These are phyloP conservation scores for Chaetophractus vellerosus DNA, from an alignment of 2,797 vertebrate species.

Conservation along the genomic window DNA sequence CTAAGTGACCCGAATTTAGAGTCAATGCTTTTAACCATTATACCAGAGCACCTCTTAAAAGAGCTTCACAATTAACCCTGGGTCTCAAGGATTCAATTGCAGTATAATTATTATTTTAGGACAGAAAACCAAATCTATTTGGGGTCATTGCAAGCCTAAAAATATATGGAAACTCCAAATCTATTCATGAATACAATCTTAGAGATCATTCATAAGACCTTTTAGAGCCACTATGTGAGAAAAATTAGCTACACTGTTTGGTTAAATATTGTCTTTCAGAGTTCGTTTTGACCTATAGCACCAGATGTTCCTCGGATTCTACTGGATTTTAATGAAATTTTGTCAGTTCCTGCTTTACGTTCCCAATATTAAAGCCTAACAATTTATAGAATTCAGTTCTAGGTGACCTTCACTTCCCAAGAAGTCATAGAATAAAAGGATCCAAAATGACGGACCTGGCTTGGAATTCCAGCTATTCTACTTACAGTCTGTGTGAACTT, in stretches of 20 bases:
- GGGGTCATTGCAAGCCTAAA: slow-evolving; percentile 26
- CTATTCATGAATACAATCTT: neutral
- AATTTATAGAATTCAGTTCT: slow-evolving; percentile 40
- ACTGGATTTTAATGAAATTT: slow-evolving; percentile 8
- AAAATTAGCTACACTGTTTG: neutral
- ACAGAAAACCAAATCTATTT: slow-evolving; percentile 27
- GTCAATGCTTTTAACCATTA: neutral
- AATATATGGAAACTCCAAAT: neutral
- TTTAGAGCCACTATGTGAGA: neutral
- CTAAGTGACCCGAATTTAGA: neutral
- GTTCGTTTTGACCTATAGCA: neutral
- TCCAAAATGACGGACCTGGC: neutral
- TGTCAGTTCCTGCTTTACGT: neutral
- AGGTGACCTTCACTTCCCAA: slow-evolving; percentile 36
- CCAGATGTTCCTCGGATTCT: neutral
- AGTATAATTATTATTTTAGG: slow-evolving; percentile 23
- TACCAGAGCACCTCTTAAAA: neutral
- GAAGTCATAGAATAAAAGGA: slow-evolving; percentile 30
- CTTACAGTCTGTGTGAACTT: neutral
- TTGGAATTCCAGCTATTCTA: neutral
- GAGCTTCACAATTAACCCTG: slow-evolving; percentile 27
- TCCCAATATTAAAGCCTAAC: neutral
- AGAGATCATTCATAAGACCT: neutral
- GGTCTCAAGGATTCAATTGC: slow-evolving; percentile 12
- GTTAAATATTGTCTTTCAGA: neutral